Conservation (phyloP, 2,113 vertebrate genomes). For the Hemichromis elongatus region DNA sequence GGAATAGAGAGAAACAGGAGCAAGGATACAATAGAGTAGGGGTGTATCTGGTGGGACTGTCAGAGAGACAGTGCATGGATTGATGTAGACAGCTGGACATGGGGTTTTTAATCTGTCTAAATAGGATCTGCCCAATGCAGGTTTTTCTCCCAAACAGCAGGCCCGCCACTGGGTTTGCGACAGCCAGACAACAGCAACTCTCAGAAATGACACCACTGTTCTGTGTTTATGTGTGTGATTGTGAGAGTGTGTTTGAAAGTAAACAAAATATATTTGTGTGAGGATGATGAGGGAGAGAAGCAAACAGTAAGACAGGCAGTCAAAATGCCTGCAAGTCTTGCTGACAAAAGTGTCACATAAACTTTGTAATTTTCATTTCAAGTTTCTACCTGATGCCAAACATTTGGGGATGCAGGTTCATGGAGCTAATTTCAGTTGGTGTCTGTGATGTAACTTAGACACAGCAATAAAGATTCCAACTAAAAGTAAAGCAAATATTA, state of each 20-base stretch:
- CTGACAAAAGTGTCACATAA: neutral
- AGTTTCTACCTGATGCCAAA: neutral
- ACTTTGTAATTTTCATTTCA: neutral
- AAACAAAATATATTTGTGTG: neutral
- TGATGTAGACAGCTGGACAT: constrained; percentile 63
- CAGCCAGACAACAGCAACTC: constrained; percentile 50
- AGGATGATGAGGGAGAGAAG: neutral
- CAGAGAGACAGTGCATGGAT: constrained; percentile 34
- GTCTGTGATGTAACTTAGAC: neutral
- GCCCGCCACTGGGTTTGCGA: constrained; percentile 33
- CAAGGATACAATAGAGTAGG: neutral
- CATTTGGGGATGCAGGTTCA: neutral
- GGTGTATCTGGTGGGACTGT: constrained; percentile 34
- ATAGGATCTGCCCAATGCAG: constrained; percentile 57
- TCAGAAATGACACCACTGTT: constrained; percentile 17
- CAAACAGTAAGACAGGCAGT: neutral
- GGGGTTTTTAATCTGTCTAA: constrained; percentile 65
- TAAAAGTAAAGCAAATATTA: neutral
- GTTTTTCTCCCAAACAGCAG: constrained; percentile 48
- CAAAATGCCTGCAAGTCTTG: neutral
- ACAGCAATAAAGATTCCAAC: neutral
- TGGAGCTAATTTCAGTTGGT: neutral
- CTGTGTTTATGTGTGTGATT: neutral
- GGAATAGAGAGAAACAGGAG: neutral
- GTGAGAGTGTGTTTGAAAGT: neutral